Conservation (phyloP, 1,140 invertebrate species). For the Popillia japonica region DNA sequence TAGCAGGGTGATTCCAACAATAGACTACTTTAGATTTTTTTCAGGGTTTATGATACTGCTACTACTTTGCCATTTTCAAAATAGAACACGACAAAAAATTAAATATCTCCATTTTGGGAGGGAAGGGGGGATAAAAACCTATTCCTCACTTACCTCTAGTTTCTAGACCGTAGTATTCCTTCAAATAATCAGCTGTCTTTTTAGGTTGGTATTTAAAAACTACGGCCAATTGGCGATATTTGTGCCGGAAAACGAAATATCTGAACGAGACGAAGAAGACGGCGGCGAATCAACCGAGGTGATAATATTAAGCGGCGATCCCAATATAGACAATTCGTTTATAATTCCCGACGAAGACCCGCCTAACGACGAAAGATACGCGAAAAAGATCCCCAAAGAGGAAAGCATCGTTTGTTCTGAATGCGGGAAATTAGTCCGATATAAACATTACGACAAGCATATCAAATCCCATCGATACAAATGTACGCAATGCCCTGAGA, state of each 20-base stretch:
- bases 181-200: constrained; percentile 2
- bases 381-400: not conserved
- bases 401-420: constrained; percentile 1
- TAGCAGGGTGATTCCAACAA: too few species aligned
- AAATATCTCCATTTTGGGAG: too few species aligned
- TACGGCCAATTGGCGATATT: constrained; percentile 22
- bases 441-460: constrained; percentile 19
- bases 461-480: constrained; percentile 14
- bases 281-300: not conserved
- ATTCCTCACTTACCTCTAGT: not conserved
- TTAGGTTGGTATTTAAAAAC: constrained; percentile 35
- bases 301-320: not conserved
- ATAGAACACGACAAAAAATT: too few species aligned
- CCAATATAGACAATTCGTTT: too few species aligned
- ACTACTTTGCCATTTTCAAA: too few species aligned
- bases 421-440: constrained; percentile 11
- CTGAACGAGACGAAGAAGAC: constrained; percentile 2
- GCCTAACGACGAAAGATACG: not conserved
- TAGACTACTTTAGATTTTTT: too few species aligned
- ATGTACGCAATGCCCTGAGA: not conserved
- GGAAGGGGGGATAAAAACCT: too few species aligned
- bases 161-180: not conserved
- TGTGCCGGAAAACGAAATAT: not conserved
- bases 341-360: too few species aligned
- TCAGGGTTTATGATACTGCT: too few species aligned